Conservation (phyloP, 2,888 invertebrate genomes). For the Bibio marci region DNA sequence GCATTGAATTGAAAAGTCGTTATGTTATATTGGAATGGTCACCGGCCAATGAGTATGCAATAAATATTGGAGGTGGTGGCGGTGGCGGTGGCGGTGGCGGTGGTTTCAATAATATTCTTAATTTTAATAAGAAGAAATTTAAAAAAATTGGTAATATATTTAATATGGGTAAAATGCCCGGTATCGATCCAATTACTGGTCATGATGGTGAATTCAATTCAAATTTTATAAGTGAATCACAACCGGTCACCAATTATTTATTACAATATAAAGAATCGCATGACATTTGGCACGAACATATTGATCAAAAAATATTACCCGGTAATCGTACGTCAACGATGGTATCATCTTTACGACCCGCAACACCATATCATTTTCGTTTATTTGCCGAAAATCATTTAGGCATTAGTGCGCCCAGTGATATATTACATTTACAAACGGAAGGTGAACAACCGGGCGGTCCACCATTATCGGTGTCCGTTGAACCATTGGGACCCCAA, state of each 20-base stretch:
- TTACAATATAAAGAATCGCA: constrained; percentile 40
- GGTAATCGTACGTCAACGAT: constrained; percentile 36
- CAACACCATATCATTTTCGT: constrained; percentile 40
- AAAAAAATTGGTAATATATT: no score
- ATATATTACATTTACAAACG: constrained; percentile 34
- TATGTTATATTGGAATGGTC: constrained; percentile 39
- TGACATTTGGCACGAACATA: constrained; percentile 40
- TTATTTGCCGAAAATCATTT: constrained; percentile 43
- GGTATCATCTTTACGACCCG: constrained; percentile 36
- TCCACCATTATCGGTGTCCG: constrained; percentile 47
- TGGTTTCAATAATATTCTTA: no score
- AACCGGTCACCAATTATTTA: constrained; percentile 37
- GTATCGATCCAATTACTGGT: no score
- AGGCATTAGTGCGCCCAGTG: constrained; percentile 40
- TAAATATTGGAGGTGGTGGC: no score
- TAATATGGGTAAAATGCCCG: no score
- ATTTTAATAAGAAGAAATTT: no score
- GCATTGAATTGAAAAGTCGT: constrained; percentile 36
- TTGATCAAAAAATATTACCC: constrained; percentile 35
- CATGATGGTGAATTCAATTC: no score
- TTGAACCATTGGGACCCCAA: constrained; percentile 49
- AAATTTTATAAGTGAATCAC: constrained; percentile 23
- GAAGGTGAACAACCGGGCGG: constrained; percentile 50
- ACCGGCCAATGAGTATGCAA: constrained; percentile 20
- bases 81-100: neutral